phyloP scores from a whole-genome alignment of 2,797 vertebrate species.

The Acipenser oxyrinchus region DNA sequence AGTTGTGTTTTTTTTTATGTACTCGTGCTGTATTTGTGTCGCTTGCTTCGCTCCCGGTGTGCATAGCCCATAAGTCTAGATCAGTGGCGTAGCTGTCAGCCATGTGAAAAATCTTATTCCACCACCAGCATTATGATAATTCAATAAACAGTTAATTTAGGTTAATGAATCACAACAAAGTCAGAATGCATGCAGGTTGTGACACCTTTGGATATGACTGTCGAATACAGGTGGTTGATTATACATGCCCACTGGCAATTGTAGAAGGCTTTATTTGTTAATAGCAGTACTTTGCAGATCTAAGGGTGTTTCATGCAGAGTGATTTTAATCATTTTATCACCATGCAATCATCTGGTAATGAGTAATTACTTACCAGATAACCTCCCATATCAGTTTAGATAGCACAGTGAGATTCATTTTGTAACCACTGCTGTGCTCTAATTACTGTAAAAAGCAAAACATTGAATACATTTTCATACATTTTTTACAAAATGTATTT shows the following conservation, averaged over 20 bases:
- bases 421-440: too few species aligned
- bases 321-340: constrained; percentile 46
- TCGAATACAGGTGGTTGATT: constrained; percentile 22
- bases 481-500: too few species aligned
- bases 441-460: too few species aligned
- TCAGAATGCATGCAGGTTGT: constrained; percentile 16
- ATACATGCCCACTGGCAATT: constrained; percentile 18
- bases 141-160: constrained; percentile 23
- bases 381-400: constrained; percentile 4
- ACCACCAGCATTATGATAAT: constrained; percentile 4
- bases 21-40: too few species aligned
- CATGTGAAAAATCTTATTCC: not conserved
- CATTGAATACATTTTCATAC: too few species aligned
- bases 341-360: constrained; percentile 51
- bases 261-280: constrained; percentile 12
- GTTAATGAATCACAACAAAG: constrained; percentile 23
- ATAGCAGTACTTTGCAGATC: constrained; percentile 26
- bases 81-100: not conserved
- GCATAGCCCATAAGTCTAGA: not conserved
- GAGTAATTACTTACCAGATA: constrained; percentile 36
- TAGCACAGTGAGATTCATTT: not conserved
- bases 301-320: constrained; percentile 29
- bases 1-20: too few species aligned
- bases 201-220: constrained; percentile 21
- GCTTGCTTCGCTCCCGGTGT: not conserved